Evolutionary conservation across 2,113 vertebrate species (phyloP).

Genomic region (Cyphomyrus discorhynchus): DNA sequence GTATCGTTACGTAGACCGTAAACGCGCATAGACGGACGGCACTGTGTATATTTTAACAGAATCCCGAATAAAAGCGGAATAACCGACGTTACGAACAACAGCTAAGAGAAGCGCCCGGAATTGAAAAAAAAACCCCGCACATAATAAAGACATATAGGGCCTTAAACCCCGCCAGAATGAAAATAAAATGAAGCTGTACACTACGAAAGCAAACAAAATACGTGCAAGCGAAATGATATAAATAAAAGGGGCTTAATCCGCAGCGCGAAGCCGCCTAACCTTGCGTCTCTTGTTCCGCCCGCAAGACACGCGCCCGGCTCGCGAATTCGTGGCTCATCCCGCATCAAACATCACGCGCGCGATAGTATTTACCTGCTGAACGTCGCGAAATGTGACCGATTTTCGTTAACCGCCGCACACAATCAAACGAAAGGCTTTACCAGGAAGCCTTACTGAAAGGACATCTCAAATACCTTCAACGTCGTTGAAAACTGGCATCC

Average conservation of each 20-base stretch:
- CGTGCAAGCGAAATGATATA: background rate
- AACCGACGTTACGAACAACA: background rate
- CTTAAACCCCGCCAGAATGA: background rate
- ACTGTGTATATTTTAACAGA: background rate
- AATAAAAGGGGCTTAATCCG: background rate
- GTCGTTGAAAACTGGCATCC: constrained; percentile 2
- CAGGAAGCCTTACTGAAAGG: background rate
- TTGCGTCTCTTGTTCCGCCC: background rate
- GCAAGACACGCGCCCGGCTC: background rate
- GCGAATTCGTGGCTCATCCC: background rate
- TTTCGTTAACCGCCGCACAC: background rate
- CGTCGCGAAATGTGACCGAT: background rate
- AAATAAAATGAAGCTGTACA: background rate
- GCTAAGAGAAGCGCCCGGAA: background rate
- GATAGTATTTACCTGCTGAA: background rate
- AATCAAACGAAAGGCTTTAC: background rate
- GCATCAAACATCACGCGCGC: background rate
- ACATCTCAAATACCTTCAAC: constrained; percentile 14
- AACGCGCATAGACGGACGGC: background rate
- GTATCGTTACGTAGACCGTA: background rate
- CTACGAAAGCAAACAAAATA: background rate
- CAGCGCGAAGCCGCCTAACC: background rate
- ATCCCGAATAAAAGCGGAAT: background rate
- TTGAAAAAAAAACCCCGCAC: background rate
- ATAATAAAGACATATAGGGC: background rate